Base-by-base conservation (phyloP, 1,140 invertebrate species). In the Zaprionus gabonicus region DNA sequence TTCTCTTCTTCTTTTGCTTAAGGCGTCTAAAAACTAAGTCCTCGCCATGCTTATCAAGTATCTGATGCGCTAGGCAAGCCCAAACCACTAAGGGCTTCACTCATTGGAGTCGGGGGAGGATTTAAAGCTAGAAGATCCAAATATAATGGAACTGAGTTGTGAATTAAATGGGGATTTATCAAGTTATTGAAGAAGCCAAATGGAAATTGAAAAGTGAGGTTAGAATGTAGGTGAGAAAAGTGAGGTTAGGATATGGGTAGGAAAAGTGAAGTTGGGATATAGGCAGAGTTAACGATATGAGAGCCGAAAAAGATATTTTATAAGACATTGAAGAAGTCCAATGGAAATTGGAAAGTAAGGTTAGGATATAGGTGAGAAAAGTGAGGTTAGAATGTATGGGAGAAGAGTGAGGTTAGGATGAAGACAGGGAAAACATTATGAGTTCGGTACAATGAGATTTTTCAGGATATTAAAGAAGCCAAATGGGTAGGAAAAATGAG, bases 21-120 rank as follows among this genome's bases (percentile, higher is more conserved):
- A 27, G 63, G 66, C 66, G 51, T 63, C 69, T 65, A 53, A 69
- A 56, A 69, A 68, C 71, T 74, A 72, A 72, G 57, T 71, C 62
- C 69, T 62, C 31, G 27, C 44, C 60, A 66, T 72, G 55, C 69
- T 72, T 60, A 76, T 60, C 73, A 66, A 69, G 56, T 46, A 59
- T 56, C 60, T 34, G 62, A 56, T 31, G 60, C 36, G 49, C 56
- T 36, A 69, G 57, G 27, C 66, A 56, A 41, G 9, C 6, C n/a
- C 23, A 20, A 57, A 34, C 55, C 41, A 38, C 31, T 13, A 12
- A 7, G 10, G 17, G 20, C 4, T 20, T 51, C 10, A 12, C 20
- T 17, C 41, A 46, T 17, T 17, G 20, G 46, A 51, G 46, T 51
- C 20, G 46, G 20, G 46, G 46, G 1, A 51, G 20, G 46, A 51